Evolutionary conservation across 2,888 invertebrate species (phyloP).

Genomic region (Caenorhabditis sp.): DNA sequence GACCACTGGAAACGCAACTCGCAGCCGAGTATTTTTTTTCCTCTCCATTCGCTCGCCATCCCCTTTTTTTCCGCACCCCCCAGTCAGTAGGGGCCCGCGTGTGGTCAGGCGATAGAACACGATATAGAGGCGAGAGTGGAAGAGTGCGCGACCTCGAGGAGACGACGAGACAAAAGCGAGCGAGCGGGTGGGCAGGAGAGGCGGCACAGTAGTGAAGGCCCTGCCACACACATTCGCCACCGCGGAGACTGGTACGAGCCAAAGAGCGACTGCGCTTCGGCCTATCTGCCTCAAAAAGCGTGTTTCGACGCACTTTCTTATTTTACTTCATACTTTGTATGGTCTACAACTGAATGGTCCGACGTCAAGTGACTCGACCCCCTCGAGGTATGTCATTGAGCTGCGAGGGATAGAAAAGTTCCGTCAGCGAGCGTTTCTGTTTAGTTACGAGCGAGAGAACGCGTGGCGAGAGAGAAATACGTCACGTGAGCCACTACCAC

Average conservation of each 20-base stretch:
- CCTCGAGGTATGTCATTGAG: conserved; percentile 34
- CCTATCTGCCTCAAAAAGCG: conserved; percentile 25
- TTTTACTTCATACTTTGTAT: neutral
- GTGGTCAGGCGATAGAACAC: conserved; percentile 47
- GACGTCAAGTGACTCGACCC: conserved; percentile 16
- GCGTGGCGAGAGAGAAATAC: conserved; percentile 29
- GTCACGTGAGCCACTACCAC: conserved; percentile 37
- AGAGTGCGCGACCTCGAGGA: conserved; percentile 51
- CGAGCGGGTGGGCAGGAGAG: conserved; percentile 40
- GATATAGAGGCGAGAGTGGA: conserved; percentile 32
- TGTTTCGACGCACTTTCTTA: neutral
- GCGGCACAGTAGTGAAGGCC: conserved; percentile 30
- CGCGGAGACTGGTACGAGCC: conserved; percentile 62
- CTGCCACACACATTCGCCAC: conserved; percentile 45
- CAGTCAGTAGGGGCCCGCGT: conserved; percentile 15
- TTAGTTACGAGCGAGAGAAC: conserved; percentile 18
- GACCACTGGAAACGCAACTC: conserved; percentile 2
- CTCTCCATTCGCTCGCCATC: conserved; percentile 1
- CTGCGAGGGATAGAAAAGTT: no score
- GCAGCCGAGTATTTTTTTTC: conserved; percentile 22
- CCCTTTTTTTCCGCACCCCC: conserved; percentile 27
- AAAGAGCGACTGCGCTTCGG: conserved; percentile 50
- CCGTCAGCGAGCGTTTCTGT: neutral
- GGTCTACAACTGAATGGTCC: conserved; percentile 34
- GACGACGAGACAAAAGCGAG: conserved; percentile 41